Percentiles rank a stretch among this genome's conserved stretches.
Conservation (phyloP, 2,113 vertebrate species). For the Bucco capensis region DNA sequence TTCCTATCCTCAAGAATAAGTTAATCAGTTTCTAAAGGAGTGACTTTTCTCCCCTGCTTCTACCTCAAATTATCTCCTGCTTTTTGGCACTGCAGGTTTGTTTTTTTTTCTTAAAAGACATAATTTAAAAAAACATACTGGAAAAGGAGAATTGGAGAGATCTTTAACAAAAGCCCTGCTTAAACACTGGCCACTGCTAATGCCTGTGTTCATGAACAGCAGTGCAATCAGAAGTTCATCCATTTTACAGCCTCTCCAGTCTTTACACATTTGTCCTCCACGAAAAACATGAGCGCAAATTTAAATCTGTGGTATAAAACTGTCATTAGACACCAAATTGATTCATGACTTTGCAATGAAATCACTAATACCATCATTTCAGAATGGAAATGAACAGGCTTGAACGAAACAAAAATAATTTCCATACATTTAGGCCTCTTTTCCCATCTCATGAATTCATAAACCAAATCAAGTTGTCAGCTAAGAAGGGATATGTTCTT, state of each 20-base stretch:
- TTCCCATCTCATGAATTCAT: not conserved
- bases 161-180: not conserved
- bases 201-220: not conserved
- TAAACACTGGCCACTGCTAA: not conserved
- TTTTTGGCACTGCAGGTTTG: not conserved
- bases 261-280: not conserved
- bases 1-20: not conserved
- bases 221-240: not conserved
- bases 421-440: not conserved
- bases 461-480: not conserved
- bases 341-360: constrained; percentile 1
- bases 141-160: not conserved
- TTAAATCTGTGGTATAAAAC: not conserved
- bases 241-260: not conserved
- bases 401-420: not conserved
- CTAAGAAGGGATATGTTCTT: not conserved
- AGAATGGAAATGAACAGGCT: not conserved
- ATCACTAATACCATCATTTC: not conserved
- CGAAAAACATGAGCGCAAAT: not conserved
- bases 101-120: not conserved
- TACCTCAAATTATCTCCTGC: not conserved
- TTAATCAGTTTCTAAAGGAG: not conserved
- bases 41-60: not conserved
- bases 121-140: not conserved
- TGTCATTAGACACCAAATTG: not conserved